Evolutionary conservation across 2,888 invertebrate genomes (phyloP).

Genomic region (Empis livida): DNA sequence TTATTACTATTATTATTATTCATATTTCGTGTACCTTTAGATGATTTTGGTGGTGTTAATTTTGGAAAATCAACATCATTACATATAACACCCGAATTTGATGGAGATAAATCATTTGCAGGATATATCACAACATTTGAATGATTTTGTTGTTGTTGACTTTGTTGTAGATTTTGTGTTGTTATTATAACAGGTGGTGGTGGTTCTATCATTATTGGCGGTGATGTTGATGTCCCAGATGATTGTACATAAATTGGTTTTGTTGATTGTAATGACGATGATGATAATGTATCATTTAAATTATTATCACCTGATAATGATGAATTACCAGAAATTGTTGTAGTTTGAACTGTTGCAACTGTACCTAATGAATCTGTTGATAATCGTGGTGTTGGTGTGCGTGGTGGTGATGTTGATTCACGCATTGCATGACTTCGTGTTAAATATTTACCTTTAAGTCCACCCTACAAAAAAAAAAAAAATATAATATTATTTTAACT

Average conservation of each 20-base stretch:
- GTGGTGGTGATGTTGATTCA: constrained; percentile 60
- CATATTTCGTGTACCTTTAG: constrained; percentile 22
- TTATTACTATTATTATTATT: constrained; percentile 11
- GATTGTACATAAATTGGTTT: background rate
- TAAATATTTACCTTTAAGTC: constrained; percentile 67
- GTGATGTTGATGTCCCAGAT: background rate
- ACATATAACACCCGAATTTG: constrained; percentile 19
- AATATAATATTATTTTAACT: constrained; percentile 3
- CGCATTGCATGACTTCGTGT: constrained; percentile 84
- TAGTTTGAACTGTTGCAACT: background rate
- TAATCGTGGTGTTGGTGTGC: constrained; percentile 40
- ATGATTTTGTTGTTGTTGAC: constrained; percentile 16
- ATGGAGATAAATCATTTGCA: background rate
- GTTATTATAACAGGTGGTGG: constrained; percentile 31
- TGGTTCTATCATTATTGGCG: constrained; percentile 13
- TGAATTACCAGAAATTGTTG: background rate
- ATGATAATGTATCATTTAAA: background rate
- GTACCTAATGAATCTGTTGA: constrained; percentile 9
- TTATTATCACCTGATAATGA: background rate
- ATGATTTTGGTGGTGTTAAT: constrained; percentile 33
- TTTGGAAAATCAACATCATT: constrained; percentile 37
- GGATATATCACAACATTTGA: constrained; percentile 7
- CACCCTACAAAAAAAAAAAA: constrained; percentile 37
- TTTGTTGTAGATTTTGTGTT: constrained; percentile 27
- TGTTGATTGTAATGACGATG: background rate